A percentile compares a stretch with the other conserved stretches of the same genome.
These are phyloP conservation scores for Anneissia japonica DNA, from an alignment of 35 echinoderm and acorn worm genomes.

Conservation along the genomic window DNA sequence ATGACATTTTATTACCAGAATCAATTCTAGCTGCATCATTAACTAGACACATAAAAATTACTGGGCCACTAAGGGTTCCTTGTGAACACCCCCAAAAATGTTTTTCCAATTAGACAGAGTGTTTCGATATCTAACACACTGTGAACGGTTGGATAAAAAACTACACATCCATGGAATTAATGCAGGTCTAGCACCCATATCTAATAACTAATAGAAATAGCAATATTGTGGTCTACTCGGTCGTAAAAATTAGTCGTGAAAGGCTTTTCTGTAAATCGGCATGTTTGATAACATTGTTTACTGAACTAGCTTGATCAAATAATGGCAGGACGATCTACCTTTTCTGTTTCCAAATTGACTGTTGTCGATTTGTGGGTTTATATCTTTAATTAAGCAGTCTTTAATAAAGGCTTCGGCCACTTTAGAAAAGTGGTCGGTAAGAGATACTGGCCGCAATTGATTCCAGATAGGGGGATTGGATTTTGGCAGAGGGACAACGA, in stretches of 20 bases:
- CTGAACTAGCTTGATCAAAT: conserved; percentile 34
- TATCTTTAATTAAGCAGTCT: conserved; percentile 41
- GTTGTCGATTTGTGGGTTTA: conserved; percentile 1
- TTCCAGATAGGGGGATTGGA: conserved; percentile 21
- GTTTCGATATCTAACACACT: conserved; percentile 18
- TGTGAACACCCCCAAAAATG: conserved; percentile 40
- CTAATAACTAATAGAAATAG: conserved; percentile 38
- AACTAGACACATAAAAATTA: conserved; percentile 42
- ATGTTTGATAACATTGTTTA: conserved; percentile 23
- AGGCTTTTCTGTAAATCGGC: neutral
- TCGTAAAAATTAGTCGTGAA: conserved; percentile 50
- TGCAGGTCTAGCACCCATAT: conserved; percentile 6
- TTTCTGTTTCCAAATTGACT: conserved; percentile 40
- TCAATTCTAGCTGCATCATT: conserved; percentile 38
- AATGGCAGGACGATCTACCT: conserved; percentile 32
- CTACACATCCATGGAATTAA: conserved; percentile 35
- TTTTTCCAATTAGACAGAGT: conserved; percentile 7
- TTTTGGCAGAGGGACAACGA: conserved; percentile 48
- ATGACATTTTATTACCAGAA: conserved; percentile 5
- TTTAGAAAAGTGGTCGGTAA: conserved; percentile 43
- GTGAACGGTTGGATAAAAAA: conserved; percentile 18
- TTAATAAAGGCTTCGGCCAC: conserved; percentile 38
- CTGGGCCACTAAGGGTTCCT: conserved; percentile 39
- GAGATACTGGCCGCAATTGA: conserved; percentile 42
- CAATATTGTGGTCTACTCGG: conserved; percentile 25